Conservation (phyloP, 2,113 vertebrate species). For the Gambusia affinis region DNA sequence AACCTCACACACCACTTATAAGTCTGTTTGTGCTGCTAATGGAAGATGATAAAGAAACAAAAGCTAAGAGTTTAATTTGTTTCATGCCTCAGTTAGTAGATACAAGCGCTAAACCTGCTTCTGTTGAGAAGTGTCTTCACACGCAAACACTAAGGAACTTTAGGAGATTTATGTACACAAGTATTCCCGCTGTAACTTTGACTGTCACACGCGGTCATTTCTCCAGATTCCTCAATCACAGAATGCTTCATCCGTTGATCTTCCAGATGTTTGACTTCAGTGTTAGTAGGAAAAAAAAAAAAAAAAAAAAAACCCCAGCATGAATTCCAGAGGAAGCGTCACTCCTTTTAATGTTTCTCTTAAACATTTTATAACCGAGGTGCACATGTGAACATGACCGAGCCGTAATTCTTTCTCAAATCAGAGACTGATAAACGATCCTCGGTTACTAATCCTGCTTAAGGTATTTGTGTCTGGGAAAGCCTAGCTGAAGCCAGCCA, state of each 20-base stretch:
- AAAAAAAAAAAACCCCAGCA: too few relatives aligned
- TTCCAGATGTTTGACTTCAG: not conserved
- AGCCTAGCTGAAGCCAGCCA: not conserved
- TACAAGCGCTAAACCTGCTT: too few relatives aligned
- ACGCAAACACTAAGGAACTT: not conserved
- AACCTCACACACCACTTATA: not conserved
- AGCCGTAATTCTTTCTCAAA: not conserved
- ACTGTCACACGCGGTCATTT: not conserved
- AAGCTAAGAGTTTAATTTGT: too few relatives aligned
- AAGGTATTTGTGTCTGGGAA: not conserved
- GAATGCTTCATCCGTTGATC: not conserved
- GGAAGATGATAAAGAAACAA: not conserved
- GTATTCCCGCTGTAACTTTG: constrained; percentile 3
- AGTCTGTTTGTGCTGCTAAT: constrained; percentile 36
- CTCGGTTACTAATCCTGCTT: not conserved
- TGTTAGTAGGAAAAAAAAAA: not conserved
- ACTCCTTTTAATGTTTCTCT: not conserved
- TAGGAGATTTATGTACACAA: not conserved
- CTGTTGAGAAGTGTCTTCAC: not conserved
- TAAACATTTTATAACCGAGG: not conserved
- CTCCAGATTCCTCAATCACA: not conserved
- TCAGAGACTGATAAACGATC: not conserved
- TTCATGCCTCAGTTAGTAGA: not conserved
- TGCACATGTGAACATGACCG: not conserved
- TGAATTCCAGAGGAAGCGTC: not conserved